Percentiles rank a stretch among this genome's conserved stretches.
phyloP scores from a whole-genome alignment of 2,888 invertebrate genomes.

The Rhabditoides inermis region DNA sequence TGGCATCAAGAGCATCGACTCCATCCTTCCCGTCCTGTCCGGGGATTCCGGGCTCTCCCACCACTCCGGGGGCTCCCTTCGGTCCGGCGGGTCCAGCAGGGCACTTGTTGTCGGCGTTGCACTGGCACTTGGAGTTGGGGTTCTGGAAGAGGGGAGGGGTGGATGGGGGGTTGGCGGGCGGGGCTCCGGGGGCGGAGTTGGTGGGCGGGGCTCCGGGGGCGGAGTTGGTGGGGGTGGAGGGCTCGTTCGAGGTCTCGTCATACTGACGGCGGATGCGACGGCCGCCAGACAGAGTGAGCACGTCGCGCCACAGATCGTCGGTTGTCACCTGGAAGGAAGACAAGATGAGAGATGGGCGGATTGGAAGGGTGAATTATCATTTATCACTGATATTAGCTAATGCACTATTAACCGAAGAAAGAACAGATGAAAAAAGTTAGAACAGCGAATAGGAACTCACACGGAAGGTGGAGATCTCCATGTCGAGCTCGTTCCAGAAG shows the following conservation, averaged over 20 bases:
- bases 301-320: constrained; percentile 48
- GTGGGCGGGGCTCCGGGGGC: no score
- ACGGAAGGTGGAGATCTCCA: constrained; percentile 45
- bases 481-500: constrained; percentile 44
- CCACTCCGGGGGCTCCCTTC: constrained; percentile 21
- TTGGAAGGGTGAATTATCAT: no score
- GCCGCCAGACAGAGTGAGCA: constrained; percentile 14
- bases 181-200: no score
- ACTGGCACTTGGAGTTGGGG: no score
- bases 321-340: constrained; percentile 29
- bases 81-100: constrained; percentile 25
- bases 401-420: no score
- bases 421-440: no score
- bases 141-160: no score
- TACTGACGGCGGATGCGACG: constrained; percentile 32
- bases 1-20: constrained; percentile 20
- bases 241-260: constrained; percentile 13
- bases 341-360: no score
- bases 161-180: no score
- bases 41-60: constrained; percentile 26
- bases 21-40: constrained; percentile 28
- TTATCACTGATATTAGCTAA: no score
- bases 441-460: no score
- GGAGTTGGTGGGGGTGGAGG: no score
- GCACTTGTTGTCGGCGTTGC: constrained; percentile 26